Conservation (phyloP, 1,140 invertebrate genomes). For the Scaptomyza graminum region DNA sequence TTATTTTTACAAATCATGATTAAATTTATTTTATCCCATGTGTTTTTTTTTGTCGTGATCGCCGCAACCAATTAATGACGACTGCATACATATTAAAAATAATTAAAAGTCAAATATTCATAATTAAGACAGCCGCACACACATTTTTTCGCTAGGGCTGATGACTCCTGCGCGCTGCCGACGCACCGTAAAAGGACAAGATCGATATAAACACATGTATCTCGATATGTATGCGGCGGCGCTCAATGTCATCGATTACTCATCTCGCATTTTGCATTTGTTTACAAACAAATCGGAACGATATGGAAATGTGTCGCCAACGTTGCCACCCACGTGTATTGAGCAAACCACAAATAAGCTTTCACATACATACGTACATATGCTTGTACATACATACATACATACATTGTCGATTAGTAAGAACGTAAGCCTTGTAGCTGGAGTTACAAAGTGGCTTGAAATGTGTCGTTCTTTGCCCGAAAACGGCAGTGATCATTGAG, state of each 20-base stretch:
- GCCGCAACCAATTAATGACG: constrained; percentile 28
- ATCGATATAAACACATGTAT: constrained; percentile 20
- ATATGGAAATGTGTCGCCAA: constrained; percentile 50
- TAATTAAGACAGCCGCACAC: constrained; percentile 7
- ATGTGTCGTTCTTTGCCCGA: constrained; percentile 52
- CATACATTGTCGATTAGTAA: constrained; percentile 11
- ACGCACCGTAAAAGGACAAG: constrained; percentile 37
- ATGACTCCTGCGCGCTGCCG: constrained; percentile 26
- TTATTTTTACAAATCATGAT: constrained; percentile 80
- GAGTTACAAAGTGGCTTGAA: constrained; percentile 40
- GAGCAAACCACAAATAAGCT: constrained; percentile 1
- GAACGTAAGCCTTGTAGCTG: constrained; percentile 31
- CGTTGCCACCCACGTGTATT: constrained; percentile 39
- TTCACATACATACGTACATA: not conserved
- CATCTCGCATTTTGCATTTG: constrained; percentile 61
- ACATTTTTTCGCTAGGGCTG: constrained; percentile 19
- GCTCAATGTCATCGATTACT: constrained; percentile 59
- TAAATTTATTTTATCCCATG: constrained; percentile 64
- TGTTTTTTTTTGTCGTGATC: constrained; percentile 30
- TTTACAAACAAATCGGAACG: constrained; percentile 70
- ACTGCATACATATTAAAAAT: constrained; percentile 26
- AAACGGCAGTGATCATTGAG: constrained; percentile 63
- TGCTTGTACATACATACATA: not conserved
- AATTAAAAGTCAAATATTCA: constrained; percentile 6
- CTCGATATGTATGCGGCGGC: constrained; percentile 16